phyloP scores from a whole-genome alignment of 2,797 vertebrate genomes.

The Phoebastria nigripes region DNA sequence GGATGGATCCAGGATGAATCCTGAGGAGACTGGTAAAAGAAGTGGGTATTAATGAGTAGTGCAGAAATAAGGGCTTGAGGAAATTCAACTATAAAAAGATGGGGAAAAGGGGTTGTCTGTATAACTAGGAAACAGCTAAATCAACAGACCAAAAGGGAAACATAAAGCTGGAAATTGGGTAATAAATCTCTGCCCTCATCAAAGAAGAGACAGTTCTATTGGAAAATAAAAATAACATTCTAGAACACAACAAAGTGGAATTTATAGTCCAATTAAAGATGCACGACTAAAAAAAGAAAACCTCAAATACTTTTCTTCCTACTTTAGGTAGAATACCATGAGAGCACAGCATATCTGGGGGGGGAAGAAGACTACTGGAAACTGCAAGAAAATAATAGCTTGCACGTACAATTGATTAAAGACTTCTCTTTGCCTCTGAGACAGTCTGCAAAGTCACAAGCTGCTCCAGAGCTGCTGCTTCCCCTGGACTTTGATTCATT shows the following conservation, averaged over 20 bases:
- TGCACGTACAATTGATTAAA: not conserved
- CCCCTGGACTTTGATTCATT: rapidly evolving
- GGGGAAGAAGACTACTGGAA: not conserved
- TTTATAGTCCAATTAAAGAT: slow-evolving; percentile 58
- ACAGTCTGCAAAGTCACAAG: not conserved
- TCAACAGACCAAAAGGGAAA: slow-evolving; percentile 37
- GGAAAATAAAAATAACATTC: slow-evolving; percentile 64
- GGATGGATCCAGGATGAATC: not conserved
- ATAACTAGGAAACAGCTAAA: slow-evolving; percentile 17
- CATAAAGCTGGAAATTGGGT: slow-evolving; percentile 54
- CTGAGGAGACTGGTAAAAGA: not conserved
- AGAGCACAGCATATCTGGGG: not conserved
- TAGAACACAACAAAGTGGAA: slow-evolving; percentile 18
- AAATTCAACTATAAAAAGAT: not conserved
- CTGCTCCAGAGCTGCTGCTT: not conserved
- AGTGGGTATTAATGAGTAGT: not conserved
- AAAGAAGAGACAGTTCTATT: slow-evolving; percentile 55
- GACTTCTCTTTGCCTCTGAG: not conserved
- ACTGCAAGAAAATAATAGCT: not conserved
- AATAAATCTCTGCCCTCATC: slow-evolving; percentile 57
- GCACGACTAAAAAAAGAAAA: not conserved
- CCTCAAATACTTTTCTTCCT: not conserved
- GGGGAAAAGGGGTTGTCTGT: not conserved
- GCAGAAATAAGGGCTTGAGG: not conserved
- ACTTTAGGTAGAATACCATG: not conserved